A percentile compares a stretch with the other conserved stretches of the same genome.
Evolutionary conservation across 2,888 invertebrate genomes (phyloP).

Genomic region (Polymixis flavicincta): DNA sequence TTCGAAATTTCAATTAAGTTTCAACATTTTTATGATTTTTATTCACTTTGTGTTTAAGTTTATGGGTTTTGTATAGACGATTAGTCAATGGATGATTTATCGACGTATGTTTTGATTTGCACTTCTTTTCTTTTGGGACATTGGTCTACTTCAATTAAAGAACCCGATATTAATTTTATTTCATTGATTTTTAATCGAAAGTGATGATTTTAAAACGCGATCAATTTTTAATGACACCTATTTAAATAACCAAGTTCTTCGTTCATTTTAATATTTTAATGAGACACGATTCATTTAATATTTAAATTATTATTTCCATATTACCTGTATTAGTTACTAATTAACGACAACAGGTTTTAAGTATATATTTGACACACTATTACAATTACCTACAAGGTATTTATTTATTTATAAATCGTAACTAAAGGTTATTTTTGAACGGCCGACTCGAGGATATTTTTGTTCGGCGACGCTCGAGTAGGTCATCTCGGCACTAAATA

Average conservation of each 20-base stretch:
- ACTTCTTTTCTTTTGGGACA: conserved; percentile 11
- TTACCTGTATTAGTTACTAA: conserved; percentile 2
- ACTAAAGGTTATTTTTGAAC: conserved; percentile 39
- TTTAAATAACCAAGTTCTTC: conserved; percentile 12
- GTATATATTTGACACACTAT: neutral
- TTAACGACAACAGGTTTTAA: conserved; percentile 13
- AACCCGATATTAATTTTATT: neutral
- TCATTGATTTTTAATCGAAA: neutral
- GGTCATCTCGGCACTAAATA: conserved; percentile 44
- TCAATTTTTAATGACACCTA: neutral
- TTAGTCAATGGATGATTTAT: conserved; percentile 51
- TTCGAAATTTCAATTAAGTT: conserved; percentile 56
- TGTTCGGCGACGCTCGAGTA: conserved; percentile 23
- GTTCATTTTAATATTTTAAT: conserved; percentile 25
- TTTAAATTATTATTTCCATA: conserved; percentile 5
- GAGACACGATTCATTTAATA: conserved; percentile 23
- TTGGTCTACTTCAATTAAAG: neutral
- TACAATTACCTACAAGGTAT: neutral
- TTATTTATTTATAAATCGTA: conserved; percentile 1
- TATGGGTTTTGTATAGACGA: conserved; percentile 40
- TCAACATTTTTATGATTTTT: conserved; percentile 47
- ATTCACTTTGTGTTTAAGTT: conserved; percentile 36
- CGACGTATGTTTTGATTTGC: conserved; percentile 24
- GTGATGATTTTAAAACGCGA: neutral
- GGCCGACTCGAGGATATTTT: conserved; percentile 31